These are phyloP conservation scores for Bubalus kerabau DNA, from an alignment of 2,113 vertebrate species.

Conservation along the genomic window DNA sequence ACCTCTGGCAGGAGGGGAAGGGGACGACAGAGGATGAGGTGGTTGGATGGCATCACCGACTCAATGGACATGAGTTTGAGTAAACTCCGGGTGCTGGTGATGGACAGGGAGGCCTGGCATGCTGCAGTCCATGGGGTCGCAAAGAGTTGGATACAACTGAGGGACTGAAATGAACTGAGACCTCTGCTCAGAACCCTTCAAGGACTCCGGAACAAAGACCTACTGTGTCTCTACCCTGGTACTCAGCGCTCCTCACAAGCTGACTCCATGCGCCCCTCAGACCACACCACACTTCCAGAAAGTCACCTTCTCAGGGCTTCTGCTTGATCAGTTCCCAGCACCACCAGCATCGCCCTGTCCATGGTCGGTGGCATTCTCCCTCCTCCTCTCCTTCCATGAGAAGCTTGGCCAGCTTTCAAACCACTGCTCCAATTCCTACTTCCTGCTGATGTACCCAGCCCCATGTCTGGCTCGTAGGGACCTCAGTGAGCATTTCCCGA, in stretches of 20 bases:
- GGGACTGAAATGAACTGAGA: not conserved
- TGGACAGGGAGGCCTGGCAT: not conserved
- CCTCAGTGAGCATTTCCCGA: accelerated
- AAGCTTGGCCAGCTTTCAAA: not conserved
- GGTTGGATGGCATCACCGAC: not conserved
- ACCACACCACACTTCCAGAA: too few relatives aligned
- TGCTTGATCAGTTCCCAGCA: too few relatives aligned
- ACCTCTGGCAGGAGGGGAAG: not conserved
- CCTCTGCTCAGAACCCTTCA: not conserved
- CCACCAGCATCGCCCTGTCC: not conserved
- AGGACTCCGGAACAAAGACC: not conserved
- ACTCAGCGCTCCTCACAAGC: not conserved
- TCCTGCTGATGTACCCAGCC: not conserved
- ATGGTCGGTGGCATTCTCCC: accelerated
- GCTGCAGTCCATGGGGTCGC: not conserved
- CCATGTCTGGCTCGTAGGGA: accelerated
- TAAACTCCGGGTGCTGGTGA: not conserved
- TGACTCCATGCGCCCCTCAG: not conserved
- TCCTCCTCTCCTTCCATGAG: not conserved
- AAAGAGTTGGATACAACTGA: not conserved
- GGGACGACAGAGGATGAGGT: not conserved
- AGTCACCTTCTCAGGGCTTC: not conserved
- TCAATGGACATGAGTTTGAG: not conserved
- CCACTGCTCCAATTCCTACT: not conserved
- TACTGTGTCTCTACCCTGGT: not conserved